These are phyloP conservation scores for Tethea ocularis DNA, from an alignment of 2,888 invertebrate genomes.

Conservation along the genomic window DNA sequence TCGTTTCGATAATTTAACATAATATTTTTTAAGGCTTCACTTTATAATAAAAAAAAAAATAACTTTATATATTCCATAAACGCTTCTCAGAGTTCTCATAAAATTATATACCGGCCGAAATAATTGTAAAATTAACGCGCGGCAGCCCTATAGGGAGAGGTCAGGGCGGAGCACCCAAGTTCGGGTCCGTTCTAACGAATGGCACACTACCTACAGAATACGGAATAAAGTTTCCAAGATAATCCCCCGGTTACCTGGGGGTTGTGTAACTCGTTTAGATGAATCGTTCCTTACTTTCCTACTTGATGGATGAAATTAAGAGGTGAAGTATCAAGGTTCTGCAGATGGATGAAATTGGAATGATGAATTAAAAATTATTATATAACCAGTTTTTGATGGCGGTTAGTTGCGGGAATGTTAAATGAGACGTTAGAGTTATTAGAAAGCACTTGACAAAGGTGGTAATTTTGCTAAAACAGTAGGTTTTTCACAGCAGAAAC, in stretches of 20 bases:
- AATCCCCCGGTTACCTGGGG: conserved; percentile 20
- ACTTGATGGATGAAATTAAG: conserved; percentile 23
- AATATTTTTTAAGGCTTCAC: no score
- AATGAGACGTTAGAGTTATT: not conserved
- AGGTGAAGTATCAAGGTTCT: conserved; percentile 1
- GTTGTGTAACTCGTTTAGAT: conserved; percentile 24
- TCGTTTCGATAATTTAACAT: conserved; percentile 15
- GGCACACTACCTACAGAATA: conserved; percentile 26
- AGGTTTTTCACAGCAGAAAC: no score
- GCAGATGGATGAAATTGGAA: conserved; percentile 1
- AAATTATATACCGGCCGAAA: conserved; percentile 15
- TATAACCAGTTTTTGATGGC: not conserved
- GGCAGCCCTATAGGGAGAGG: conserved; percentile 7
- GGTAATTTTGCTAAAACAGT: not conserved
- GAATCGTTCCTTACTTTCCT: conserved; percentile 17
- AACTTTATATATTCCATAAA: no score
- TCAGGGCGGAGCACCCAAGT: conserved; percentile 6
- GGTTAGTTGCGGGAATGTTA: not conserved
- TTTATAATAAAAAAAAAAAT: no score
- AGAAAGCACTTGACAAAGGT: not conserved
- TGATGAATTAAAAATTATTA: not conserved
- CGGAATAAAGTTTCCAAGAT: conserved; percentile 27
- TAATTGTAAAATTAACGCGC: conserved; percentile 12
- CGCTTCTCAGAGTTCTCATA: not conserved
- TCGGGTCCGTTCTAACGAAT: conserved; percentile 15